phyloP scores from a whole-genome alignment of 2,797 vertebrate genomes.

The Phrynocephalus guinanensis region DNA sequence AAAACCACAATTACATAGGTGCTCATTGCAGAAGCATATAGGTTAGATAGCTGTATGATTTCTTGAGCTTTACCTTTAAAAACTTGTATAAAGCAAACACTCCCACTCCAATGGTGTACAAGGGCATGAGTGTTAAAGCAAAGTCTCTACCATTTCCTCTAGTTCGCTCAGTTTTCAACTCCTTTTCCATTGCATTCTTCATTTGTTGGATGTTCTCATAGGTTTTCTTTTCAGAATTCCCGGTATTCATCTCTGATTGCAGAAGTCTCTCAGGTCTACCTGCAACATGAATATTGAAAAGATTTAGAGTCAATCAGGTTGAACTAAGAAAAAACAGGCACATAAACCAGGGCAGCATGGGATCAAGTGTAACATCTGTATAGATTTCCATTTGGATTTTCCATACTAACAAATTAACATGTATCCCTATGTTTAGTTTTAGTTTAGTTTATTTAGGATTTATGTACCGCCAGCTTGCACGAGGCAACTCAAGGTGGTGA shows the following conservation, averaged over 20 bases:
- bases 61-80: conserved; percentile 81
- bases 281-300: conserved; percentile 42
- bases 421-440: background rate
- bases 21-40: background rate
- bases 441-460: too few relatives aligned
- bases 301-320: background rate
- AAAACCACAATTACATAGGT: background rate
- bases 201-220: conserved; percentile 85
- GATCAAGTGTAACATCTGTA: background rate
- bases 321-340: background rate
- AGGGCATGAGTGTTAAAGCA: conserved; percentile 92
- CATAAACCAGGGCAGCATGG: background rate
- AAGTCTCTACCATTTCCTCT: conserved; percentile 86
- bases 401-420: background rate
- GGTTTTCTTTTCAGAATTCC: conserved; percentile 70
- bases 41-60: background rate
- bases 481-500: too few relatives aligned
- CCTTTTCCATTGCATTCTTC: conserved; percentile 89
- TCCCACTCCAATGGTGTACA: conserved; percentile 90
- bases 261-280: conserved; percentile 64
- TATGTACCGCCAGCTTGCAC: too few relatives aligned
- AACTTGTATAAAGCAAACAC: conserved; percentile 92
- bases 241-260: conserved; percentile 60
- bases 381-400: too few relatives aligned
- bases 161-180: conserved; percentile 84